phyloP scores from a whole-genome alignment of 1,140 invertebrate genomes.

The Medauroidea extradentata region DNA sequence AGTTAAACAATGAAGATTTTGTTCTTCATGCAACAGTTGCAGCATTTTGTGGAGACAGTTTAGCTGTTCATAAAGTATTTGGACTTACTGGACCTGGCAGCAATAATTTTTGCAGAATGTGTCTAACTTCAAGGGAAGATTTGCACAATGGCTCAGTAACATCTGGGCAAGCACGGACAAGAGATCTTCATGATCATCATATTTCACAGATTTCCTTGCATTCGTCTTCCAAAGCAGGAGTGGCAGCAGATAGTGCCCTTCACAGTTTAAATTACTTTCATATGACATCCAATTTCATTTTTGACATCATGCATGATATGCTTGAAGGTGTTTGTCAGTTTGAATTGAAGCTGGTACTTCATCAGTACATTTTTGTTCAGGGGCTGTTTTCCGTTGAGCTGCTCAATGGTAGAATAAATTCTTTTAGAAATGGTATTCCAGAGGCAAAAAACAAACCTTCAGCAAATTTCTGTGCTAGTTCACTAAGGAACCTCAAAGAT shows the following conservation, averaged over 20 bases:
- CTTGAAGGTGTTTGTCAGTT: constrained; percentile 39
- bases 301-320: constrained; percentile 42
- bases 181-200: too few species aligned
- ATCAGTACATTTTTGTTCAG: constrained; percentile 29
- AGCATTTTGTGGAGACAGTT: constrained; percentile 23
- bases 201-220: too few species aligned
- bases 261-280: constrained; percentile 28
- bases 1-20: constrained; percentile 9
- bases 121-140: too few species aligned
- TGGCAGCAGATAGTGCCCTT: too few species aligned
- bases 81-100: constrained; percentile 21
- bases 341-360: constrained; percentile 32
- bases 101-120: constrained; percentile 22
- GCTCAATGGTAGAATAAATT: constrained; percentile 22
- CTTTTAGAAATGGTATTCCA: constrained; percentile 23
- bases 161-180: too few species aligned
- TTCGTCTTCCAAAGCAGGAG: too few species aligned
- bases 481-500: constrained; percentile 21
- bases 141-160: too few species aligned
- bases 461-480: constrained; percentile 27
- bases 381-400: constrained; percentile 31
- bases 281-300: constrained; percentile 34
- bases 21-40: constrained; percentile 20
- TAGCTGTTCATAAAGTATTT: constrained; percentile 26
- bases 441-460: constrained; percentile 29